phyloP scores from a whole-genome alignment of 2,888 invertebrate genomes.

The Nezara viridula region DNA sequence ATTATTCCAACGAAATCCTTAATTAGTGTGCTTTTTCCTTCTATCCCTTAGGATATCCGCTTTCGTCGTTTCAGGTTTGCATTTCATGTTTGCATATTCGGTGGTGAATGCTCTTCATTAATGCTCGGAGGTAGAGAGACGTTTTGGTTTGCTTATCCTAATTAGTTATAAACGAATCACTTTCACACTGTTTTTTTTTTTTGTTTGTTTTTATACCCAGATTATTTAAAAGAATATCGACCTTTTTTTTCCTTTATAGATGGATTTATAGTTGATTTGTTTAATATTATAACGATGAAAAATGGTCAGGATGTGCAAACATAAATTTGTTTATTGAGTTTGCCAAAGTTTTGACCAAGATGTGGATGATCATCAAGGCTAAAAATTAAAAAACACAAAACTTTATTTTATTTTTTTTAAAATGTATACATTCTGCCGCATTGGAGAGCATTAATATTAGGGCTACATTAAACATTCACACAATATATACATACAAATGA shows the following conservation, averaged over 20 bases:
- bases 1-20: slow-evolving; percentile 11
- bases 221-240: background rate
- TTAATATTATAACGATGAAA: too few species aligned
- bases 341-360: too few species aligned
- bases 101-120: background rate
- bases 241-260: background rate
- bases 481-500: too few species aligned
- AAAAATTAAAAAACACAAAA: too few species aligned
- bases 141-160: background rate
- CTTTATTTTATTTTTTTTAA: too few species aligned
- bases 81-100: background rate
- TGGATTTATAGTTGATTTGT: too few species aligned
- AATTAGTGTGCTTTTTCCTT: slow-evolving; percentile 44
- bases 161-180: background rate
- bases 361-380: too few species aligned
- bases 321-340: too few species aligned
- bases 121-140: background rate
- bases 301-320: too few species aligned
- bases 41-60: background rate
- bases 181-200: background rate
- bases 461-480: too few species aligned
- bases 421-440: too few species aligned
- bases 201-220: background rate
- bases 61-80: background rate
- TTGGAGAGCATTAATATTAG: too few species aligned